phyloP scores from a whole-genome alignment of 2,888 invertebrate species.

The Platycheirus rosarum region DNA sequence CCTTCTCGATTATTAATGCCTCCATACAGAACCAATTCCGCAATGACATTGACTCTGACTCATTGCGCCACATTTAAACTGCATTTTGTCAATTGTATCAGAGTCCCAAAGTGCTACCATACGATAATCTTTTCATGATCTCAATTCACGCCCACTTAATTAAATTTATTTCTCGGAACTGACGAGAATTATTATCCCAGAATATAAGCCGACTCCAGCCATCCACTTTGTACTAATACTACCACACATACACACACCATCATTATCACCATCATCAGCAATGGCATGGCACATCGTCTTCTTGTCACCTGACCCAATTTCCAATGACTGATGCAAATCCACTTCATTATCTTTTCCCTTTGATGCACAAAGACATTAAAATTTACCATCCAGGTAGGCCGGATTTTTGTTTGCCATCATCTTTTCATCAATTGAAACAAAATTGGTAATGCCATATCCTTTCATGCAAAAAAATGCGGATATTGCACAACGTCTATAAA shows the following conservation, averaged over 20 bases:
- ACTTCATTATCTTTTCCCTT: slow-evolving; percentile 73
- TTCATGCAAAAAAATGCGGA: slow-evolving; percentile 70
- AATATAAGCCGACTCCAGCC: slow-evolving; percentile 3
- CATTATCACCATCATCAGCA: slow-evolving; percentile 9
- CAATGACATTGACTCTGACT: slow-evolving; percentile 43
- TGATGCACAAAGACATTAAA: slow-evolving; percentile 67
- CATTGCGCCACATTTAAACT: slow-evolving; percentile 30
- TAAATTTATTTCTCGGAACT: slow-evolving; percentile 57
- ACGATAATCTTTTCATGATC: slow-evolving; percentile 29
- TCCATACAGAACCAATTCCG: background rate
- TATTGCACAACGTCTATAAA: slow-evolving; percentile 48
- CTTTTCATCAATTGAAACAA: slow-evolving; percentile 63
- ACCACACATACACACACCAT: slow-evolving; percentile 9
- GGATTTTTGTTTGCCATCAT: slow-evolving; percentile 46
- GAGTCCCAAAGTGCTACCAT: slow-evolving; percentile 1
- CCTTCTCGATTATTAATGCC: background rate
- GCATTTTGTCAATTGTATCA: slow-evolving; percentile 45
- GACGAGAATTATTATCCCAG: slow-evolving; percentile 28
- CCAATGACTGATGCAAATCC: slow-evolving; percentile 70
- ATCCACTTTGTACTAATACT: slow-evolving; percentile 15
- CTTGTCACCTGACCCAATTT: slow-evolving; percentile 70
- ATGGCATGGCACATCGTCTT: slow-evolving; percentile 45
- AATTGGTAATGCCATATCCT: slow-evolving; percentile 61
- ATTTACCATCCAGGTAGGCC: slow-evolving; percentile 20
- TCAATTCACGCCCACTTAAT: slow-evolving; percentile 67